Conservation (phyloP, 2,797 vertebrate genomes). For the Macrochelys suwanniensis region DNA sequence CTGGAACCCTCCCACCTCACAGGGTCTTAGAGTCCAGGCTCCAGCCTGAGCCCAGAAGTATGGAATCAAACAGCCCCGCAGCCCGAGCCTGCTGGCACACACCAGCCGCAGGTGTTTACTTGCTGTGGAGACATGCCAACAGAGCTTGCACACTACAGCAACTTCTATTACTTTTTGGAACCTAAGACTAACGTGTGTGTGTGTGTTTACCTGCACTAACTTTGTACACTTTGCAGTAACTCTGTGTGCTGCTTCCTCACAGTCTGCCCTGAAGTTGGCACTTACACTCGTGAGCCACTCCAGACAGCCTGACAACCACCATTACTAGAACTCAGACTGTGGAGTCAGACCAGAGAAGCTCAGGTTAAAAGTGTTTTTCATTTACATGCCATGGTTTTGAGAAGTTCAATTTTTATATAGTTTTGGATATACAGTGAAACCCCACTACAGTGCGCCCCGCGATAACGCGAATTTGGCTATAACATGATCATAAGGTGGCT, state of each 20-base stretch:
- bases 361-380: background rate
- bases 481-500: too few relatives aligned
- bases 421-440: rapidly evolving
- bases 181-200: background rate
- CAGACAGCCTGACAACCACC: background rate
- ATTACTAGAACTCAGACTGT: background rate
- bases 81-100: background rate
- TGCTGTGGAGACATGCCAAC: background rate
- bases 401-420: background rate
- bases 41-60: background rate
- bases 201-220: too few relatives aligned
- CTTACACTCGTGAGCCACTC: background rate
- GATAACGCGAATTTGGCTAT: too few relatives aligned
- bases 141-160: background rate
- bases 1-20: background rate
- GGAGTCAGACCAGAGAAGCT: background rate
- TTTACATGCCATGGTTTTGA: background rate
- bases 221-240: too few relatives aligned
- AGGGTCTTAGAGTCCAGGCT: background rate
- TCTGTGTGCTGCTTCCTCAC: background rate
- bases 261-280: background rate
- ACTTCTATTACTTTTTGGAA: background rate
- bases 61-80: background rate
- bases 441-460: too few relatives aligned
- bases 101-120: background rate